A percentile compares a stretch with the other conserved stretches of the same genome.
phyloP scores from a whole-genome alignment of 2,113 vertebrate species.

The Apistogramma diplotaenia region DNA sequence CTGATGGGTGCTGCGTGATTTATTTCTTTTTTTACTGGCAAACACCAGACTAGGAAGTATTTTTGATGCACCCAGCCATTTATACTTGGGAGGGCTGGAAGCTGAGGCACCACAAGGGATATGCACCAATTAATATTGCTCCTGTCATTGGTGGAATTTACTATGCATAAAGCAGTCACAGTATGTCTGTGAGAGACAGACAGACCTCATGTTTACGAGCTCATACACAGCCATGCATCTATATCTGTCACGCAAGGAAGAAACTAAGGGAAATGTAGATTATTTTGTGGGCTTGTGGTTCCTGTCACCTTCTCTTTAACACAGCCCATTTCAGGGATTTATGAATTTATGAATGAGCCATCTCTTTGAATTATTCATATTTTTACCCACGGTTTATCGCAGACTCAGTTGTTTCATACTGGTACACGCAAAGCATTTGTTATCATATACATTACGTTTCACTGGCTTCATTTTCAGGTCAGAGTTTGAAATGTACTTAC shows the following conservation, averaged over 20 bases:
- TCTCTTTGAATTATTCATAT: slow-evolving; percentile 28
- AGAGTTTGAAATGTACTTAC: neutral
- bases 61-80: slow-evolving; percentile 13
- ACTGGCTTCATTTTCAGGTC: neutral
- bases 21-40: neutral
- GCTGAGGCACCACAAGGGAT: slow-evolving; percentile 35
- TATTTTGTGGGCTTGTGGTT: neutral
- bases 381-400: neutral
- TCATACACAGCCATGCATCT: neutral
- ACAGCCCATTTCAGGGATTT: slow-evolving; percentile 18
- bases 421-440: neutral
- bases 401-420: neutral
- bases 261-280: neutral
- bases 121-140: slow-evolving; percentile 44
- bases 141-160: slow-evolving; percentile 27
- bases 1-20: neutral
- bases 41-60: neutral
- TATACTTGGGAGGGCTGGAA: neutral
- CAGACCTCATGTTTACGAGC: neutral
- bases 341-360: slow-evolving; percentile 34
- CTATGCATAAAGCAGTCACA: neutral
- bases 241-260: slow-evolving; percentile 14
- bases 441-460: neutral
- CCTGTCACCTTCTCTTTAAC: neutral
- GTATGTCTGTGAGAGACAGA: neutral